Evolutionary conservation across 2,797 vertebrate genomes (phyloP), one percentile per base, ranked within the genome.

Genomic region (Trachurus trachurus): DNA sequence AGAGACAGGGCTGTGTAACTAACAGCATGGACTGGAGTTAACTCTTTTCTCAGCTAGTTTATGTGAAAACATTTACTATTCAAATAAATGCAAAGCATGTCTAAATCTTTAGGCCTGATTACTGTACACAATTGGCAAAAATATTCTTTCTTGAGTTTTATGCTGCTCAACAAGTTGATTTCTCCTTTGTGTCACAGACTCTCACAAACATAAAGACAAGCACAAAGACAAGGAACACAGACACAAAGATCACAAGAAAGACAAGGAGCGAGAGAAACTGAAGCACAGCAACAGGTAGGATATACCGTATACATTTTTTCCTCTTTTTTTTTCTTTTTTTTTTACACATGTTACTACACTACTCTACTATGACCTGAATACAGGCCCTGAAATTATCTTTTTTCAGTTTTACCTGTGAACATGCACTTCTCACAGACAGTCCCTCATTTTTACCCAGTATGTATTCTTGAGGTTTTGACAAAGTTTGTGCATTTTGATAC

Each of bases 221-320:
- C 96, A 97, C 92, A 98, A 97, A 96, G 97, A 98, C 87, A 96
- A 97, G 94, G 98, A 98, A 81, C 97, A 98, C 91, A 95, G 96
- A 89, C 97, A 98, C 92, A 99, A 98, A 96, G 97, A 99, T 82
- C 97, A 99, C 94, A 99, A 97, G 93, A 98, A 97, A 94, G 97
- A 98, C 93, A 97, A 96, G 86, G 97, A 98, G 63, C 94, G 97
- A 76, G 97, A 98, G 86, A 98, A 98, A 90, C 91, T 96, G 79
- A 98, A 96, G 92, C 95, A 97, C 91, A 96, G 94, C 94, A 98
- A 97, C 95, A 98, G 97, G 97, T 98, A 94, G 22, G 70, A 61
- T 19, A 5, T 26, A 26, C 26, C 26, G 26, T 42, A 26, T 40
- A 8, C 8, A 17, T 22, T 10, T 62, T 62, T 69, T 5, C 62